These are phyloP conservation scores for Diaperis boleti DNA, from an alignment of 2,888 invertebrate genomes.

Conservation along the genomic window DNA sequence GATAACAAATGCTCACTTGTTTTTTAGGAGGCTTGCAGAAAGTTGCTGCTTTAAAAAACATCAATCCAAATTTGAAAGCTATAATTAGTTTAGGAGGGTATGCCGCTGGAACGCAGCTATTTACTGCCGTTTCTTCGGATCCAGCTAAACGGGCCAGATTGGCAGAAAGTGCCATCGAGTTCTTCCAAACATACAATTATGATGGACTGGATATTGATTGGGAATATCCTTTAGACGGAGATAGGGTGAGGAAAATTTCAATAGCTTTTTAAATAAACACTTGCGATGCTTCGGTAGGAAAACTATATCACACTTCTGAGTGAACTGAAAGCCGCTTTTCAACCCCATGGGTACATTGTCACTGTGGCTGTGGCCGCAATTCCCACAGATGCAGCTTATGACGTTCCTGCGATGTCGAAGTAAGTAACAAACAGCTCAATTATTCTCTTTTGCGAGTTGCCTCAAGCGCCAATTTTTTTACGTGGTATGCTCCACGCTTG, in stretches of 20 bases:
- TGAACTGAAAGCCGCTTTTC: conserved; percentile 65
- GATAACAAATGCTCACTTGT: background rate
- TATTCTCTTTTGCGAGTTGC: no score
- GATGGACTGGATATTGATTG: conserved; percentile 56
- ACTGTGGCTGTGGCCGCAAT: conserved; percentile 72
- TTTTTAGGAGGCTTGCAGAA: conserved; percentile 48
- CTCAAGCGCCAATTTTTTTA: no score
- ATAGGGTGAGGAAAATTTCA: conserved; percentile 41
- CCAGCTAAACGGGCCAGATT: conserved; percentile 48
- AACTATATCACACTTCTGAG: conserved; percentile 45
- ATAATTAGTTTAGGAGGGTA: conserved; percentile 53
- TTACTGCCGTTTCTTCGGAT: conserved; percentile 47
- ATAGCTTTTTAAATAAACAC: conserved; percentile 19
- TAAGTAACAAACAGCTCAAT: no score
- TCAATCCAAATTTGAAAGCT: conserved; percentile 51
- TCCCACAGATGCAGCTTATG: conserved; percentile 68
- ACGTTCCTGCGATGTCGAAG: conserved; percentile 69
- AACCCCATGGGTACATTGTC: conserved; percentile 67
- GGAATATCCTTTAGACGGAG: conserved; percentile 51
- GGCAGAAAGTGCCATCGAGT: conserved; percentile 50
- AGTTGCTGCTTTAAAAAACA: conserved; percentile 50
- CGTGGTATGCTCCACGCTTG: no score
- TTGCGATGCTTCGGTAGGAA: conserved; percentile 38
- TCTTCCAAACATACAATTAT: conserved; percentile 50
- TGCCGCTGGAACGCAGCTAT: conserved; percentile 47